Percentiles rank a stretch among this genome's conserved stretches.
Evolutionary conservation across 2,113 vertebrate species (phyloP).

Genomic region (Isurus oxyrinchus): DNA sequence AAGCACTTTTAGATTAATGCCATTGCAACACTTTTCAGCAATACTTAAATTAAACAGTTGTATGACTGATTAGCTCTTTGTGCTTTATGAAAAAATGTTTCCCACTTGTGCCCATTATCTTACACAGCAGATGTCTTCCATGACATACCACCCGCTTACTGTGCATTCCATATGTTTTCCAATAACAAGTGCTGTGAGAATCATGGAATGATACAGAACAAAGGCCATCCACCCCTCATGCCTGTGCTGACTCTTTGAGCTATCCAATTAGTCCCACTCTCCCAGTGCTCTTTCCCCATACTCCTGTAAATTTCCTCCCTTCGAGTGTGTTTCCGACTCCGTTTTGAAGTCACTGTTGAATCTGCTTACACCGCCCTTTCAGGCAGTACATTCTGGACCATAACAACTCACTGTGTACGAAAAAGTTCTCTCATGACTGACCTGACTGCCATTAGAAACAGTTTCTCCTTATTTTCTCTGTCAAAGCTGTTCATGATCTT

Average conservation of each 20-base stretch:
- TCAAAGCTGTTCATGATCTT: not conserved
- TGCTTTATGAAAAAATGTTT: not conserved
- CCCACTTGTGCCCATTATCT: not conserved
- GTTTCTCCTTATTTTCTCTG: not conserved
- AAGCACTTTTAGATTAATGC: not conserved
- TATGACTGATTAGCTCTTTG: not conserved
- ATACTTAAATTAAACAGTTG: not conserved
- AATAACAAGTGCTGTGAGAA: slow-evolving; percentile 3
- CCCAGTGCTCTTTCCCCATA: slow-evolving; percentile 37
- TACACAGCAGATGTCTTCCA: not conserved
- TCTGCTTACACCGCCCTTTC: not conserved
- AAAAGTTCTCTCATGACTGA: slow-evolving; percentile 37
- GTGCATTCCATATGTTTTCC: not conserved
- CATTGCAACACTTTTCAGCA: not conserved
- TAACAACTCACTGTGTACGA: slow-evolving; percentile 35
- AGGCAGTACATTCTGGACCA: not conserved
- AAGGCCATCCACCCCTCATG: not conserved
- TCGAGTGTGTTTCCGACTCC: not conserved
- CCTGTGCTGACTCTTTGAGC: not conserved
- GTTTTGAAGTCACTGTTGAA: not conserved
- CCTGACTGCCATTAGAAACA: not conserved
- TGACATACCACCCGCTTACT: not conserved
- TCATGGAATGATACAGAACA: not conserved
- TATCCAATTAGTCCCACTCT: slow-evolving; percentile 41
- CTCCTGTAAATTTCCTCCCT: too few species aligned